Conservation (phyloP, 2,888 invertebrate genomes). For the Stenotaenia linearis region DNA sequence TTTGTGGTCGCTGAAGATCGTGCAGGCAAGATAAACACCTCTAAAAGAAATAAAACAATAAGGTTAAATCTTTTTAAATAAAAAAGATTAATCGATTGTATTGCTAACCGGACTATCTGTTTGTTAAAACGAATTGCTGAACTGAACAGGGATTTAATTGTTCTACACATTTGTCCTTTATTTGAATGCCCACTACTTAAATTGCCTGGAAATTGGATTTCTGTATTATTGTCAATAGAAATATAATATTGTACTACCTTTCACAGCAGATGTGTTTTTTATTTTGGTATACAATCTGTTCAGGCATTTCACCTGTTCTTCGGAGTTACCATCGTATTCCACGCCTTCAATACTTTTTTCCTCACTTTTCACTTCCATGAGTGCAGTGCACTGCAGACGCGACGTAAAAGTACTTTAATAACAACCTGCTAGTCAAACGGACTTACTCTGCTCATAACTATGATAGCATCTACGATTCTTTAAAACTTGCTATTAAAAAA, state of each 20-base stretch:
- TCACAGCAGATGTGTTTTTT: background rate
- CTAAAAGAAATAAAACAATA: conserved; percentile 52
- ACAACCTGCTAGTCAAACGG: background rate
- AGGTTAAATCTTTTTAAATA: background rate
- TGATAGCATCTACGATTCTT: no score
- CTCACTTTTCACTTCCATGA: background rate
- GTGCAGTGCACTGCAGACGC: background rate
- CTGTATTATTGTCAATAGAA: background rate
- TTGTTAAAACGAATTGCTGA: conserved; percentile 96
- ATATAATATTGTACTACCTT: background rate
- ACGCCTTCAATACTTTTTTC: background rate
- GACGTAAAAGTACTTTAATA: background rate
- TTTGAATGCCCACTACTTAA: background rate
- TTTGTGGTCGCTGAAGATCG: conserved; percentile 91
- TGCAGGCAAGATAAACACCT: conserved; percentile 87
- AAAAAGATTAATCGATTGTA: background rate
- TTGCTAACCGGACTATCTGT: conserved; percentile 67
- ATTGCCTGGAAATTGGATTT: background rate
- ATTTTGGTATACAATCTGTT: background rate
- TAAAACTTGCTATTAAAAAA: no score
- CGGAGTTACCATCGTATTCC: background rate
- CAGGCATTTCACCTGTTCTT: background rate
- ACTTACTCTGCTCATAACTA: no score
- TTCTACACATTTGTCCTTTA: conserved; percentile 61
- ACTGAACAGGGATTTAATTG: conserved; percentile 86